These are phyloP conservation scores for Megamerina dolium DNA, from an alignment of 2,888 invertebrate species.

Conservation along the genomic window DNA sequence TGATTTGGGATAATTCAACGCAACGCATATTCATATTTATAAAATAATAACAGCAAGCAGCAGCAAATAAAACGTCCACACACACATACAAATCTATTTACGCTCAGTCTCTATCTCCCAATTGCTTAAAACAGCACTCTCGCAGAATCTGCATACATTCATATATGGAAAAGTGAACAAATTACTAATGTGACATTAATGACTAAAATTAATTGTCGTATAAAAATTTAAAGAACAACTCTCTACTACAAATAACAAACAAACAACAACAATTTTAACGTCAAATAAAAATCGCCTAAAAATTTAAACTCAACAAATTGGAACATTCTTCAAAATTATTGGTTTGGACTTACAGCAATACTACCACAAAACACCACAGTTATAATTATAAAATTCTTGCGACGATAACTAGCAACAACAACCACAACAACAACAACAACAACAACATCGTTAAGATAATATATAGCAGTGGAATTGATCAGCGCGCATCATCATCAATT, in stretches of 20 bases:
- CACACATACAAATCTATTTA: too few species aligned
- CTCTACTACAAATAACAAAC: constrained; percentile 6
- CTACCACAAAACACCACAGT: constrained; percentile 21
- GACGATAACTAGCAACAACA: constrained; percentile 25
- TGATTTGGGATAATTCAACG: too few species aligned
- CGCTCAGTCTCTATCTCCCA: too few species aligned
- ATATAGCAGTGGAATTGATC: neutral
- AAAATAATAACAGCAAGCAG: too few species aligned
- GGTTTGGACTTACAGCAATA: constrained; percentile 46
- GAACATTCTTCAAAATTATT: constrained; percentile 49
- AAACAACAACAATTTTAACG: constrained; percentile 16
- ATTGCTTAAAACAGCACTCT: too few species aligned
- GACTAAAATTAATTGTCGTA: constrained; percentile 5
- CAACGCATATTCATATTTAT: too few species aligned
- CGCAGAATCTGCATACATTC: too few species aligned
- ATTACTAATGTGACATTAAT: too few species aligned
- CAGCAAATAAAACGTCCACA: too few species aligned
- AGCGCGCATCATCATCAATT: too few species aligned
- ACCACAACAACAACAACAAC: constrained; percentile 19
- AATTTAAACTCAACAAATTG: constrained; percentile 44
- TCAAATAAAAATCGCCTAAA: constrained; percentile 29
- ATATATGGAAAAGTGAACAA: too few species aligned
- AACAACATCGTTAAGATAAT: neutral
- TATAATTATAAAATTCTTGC: constrained; percentile 18
- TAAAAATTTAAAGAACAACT: constrained; percentile 7